A percentile compares a stretch with the other conserved stretches of the same genome.
Conservation (phyloP, 1,140 invertebrate species). For the Microvelia longipes region DNA sequence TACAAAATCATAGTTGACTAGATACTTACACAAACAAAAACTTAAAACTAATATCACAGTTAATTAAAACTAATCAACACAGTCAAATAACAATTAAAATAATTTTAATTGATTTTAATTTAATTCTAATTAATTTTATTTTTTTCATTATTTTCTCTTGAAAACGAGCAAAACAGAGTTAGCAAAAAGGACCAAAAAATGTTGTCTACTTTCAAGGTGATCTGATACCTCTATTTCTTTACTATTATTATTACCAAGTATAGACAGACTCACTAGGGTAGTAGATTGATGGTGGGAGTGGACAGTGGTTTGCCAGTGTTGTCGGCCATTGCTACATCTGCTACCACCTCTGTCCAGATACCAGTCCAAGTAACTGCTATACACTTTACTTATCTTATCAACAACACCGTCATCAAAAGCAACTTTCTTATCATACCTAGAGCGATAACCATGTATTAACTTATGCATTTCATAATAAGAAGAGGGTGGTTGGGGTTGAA, state of each 20-base stretch:
- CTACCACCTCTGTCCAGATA: conserved; percentile 34
- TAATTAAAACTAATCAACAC: too few species aligned
- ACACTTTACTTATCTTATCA: conserved; percentile 48
- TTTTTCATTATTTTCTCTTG: too few species aligned
- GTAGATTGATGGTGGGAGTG: conserved; percentile 39
- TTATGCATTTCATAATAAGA: conserved; percentile 3
- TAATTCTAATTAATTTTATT: too few species aligned
- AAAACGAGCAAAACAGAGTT: too few species aligned
- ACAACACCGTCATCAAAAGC: conserved; percentile 46
- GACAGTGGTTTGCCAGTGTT: conserved; percentile 62
- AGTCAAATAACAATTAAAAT: too few species aligned
- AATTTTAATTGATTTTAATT: too few species aligned
- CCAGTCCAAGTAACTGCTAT: conserved; percentile 52
- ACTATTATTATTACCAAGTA: conserved; percentile 8
- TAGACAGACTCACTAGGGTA: conserved; percentile 33
- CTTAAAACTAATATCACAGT: too few species aligned
- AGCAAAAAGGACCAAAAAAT: too few species aligned
- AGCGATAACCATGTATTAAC: conserved; percentile 19
- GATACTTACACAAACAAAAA: too few species aligned
- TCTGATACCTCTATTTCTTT: conserved; percentile 2
- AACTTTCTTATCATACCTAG: conserved; percentile 44
- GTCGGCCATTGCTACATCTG: conserved; percentile 42
- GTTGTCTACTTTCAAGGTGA: too few species aligned
- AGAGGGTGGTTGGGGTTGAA: too few species aligned
- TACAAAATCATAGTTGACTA: too few species aligned